These are phyloP conservation scores for Tokudaia muenninki DNA, from an alignment of 2,797 vertebrate species.

Conservation along the genomic window DNA sequence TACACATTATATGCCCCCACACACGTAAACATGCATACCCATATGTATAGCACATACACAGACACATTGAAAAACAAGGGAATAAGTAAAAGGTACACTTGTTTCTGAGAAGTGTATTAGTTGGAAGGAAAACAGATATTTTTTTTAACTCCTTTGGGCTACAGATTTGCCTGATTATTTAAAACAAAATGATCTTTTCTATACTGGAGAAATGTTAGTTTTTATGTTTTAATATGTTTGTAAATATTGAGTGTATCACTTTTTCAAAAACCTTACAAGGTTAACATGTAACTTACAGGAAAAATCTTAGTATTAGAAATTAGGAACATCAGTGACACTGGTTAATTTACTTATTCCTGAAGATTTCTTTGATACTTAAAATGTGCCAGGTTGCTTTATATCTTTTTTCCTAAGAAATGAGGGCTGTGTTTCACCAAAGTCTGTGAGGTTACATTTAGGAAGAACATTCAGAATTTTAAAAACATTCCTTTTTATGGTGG, in stretches of 20 bases:
- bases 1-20: not conserved
- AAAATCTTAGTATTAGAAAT: constrained; percentile 48
- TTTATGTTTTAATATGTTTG: constrained; percentile 49
- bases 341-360: constrained; percentile 51
- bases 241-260: constrained; percentile 47
- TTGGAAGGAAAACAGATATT: constrained; percentile 42
- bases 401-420: constrained; percentile 48
- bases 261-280: constrained; percentile 27
- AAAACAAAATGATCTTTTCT: constrained; percentile 48
- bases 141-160: not conserved
- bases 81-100: constrained; percentile 21
- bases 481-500: constrained; percentile 18
- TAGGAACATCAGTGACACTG: constrained; percentile 11
- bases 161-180: not conserved
- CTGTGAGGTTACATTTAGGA: constrained; percentile 48
- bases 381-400: constrained; percentile 3
- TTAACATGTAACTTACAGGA: constrained; percentile 57
- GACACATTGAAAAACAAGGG: not conserved
- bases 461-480: not conserved
- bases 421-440: constrained; percentile 25
- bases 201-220: constrained; percentile 31
- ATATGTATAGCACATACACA: not conserved
- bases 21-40: not conserved
- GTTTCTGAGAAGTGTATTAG: constrained; percentile 35
- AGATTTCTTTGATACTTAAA: constrained; percentile 66